Conservation (phyloP, 2,797 vertebrate genomes). For the Ambastaia sidthimunki region DNA sequence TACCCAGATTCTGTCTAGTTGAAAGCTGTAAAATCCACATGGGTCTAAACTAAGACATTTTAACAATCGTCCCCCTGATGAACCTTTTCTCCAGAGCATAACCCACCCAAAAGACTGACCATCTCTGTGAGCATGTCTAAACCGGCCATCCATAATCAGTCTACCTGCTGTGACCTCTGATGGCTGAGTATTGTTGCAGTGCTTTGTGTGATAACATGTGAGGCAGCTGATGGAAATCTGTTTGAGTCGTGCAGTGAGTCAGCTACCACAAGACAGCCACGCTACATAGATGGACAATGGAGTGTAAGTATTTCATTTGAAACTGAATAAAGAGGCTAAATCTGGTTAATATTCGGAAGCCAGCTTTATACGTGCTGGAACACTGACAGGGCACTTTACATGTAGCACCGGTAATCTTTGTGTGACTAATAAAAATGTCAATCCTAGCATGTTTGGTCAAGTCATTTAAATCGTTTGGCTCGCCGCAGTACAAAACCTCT, state of each 20-base stretch:
- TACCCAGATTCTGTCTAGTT: neutral
- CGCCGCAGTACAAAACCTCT: neutral
- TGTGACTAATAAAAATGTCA: slow-evolving; percentile 3
- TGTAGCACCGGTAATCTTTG: neutral
- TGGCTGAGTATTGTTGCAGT: slow-evolving; percentile 37
- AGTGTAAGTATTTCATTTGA: slow-evolving; percentile 41
- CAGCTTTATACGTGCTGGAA: neutral
- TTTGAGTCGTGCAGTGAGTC: slow-evolving; percentile 59
- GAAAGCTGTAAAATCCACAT: neutral
- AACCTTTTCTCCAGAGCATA: slow-evolving; percentile 17
- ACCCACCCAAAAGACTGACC: slow-evolving; percentile 23
- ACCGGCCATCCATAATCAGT: slow-evolving; percentile 33
- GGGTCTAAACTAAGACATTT: slow-evolving; percentile 37
- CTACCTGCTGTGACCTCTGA: slow-evolving; percentile 39
- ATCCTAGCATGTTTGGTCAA: slow-evolving; percentile 15
- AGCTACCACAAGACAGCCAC: slow-evolving; percentile 54
- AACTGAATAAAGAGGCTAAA: slow-evolving; percentile 29
- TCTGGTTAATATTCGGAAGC: slow-evolving; percentile 47
- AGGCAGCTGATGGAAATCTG: slow-evolving; percentile 34
- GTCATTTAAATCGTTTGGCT: neutral
- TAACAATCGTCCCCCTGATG: slow-evolving; percentile 9
- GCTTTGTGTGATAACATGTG: slow-evolving; percentile 50
- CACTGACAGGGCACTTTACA: slow-evolving; percentile 22
- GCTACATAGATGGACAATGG: slow-evolving; percentile 41
- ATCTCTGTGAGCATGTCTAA: slow-evolving; percentile 33